Conservation (phyloP, 1,140 invertebrate genomes). For the Trigoniulus corallinus region DNA sequence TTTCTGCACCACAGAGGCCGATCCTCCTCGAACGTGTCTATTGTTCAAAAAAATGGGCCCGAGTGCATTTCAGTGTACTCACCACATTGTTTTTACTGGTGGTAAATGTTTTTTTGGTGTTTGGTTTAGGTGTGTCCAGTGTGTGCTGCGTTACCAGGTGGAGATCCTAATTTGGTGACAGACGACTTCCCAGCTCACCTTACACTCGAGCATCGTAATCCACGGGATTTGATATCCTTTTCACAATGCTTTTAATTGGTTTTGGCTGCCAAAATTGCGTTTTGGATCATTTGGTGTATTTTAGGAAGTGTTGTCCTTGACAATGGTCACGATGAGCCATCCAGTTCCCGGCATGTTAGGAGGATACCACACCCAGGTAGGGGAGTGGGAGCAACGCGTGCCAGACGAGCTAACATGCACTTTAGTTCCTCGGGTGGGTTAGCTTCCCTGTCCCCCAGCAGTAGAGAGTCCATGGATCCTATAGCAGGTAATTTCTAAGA, state of each 20-base stretch:
- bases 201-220: constrained; percentile 74
- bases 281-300: too few species aligned
- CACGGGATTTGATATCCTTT: constrained; percentile 58
- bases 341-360: constrained; percentile 60
- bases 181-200: constrained; percentile 95
- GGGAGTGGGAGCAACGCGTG: constrained; percentile 52
- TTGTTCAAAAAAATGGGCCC: too few species aligned
- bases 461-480: constrained; percentile 74
- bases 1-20: too few species aligned
- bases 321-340: constrained; percentile 57
- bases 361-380: constrained; percentile 66
- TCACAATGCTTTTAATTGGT: too few species aligned
- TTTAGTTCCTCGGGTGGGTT: constrained; percentile 66
- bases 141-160: constrained; percentile 84
- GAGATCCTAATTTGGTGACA: constrained; percentile 91
- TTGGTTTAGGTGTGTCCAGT: constrained; percentile 65
- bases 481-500: constrained; percentile 37
- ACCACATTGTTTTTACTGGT: not conserved
- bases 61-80: too few species aligned
- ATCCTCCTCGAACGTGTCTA: too few species aligned
- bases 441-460: constrained; percentile 54
- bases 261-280: too few species aligned
- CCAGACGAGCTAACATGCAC: constrained; percentile 72
- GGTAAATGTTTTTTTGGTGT: not conserved
- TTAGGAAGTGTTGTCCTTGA: too few species aligned